These are phyloP conservation scores for Galagoides demidoff DNA, from an alignment of 2,797 vertebrate genomes.

Conservation along the genomic window DNA sequence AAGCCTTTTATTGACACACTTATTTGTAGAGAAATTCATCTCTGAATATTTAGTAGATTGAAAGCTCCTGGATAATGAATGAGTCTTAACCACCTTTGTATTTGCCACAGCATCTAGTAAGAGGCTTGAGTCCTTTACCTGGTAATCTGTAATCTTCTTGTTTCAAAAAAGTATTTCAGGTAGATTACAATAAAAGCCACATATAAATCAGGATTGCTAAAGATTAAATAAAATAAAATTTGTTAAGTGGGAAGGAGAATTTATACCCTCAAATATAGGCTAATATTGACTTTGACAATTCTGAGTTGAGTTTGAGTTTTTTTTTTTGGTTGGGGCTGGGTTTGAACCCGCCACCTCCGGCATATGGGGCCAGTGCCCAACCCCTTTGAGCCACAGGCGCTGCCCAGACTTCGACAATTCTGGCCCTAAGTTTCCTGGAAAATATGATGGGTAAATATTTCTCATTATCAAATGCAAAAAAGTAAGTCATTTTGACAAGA, in stretches of 20 bases:
- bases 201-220: neutral
- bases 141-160: slow-evolving; percentile 31
- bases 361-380: too few species aligned
- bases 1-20: neutral
- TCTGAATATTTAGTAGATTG: slow-evolving; percentile 22
- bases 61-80: neutral
- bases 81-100: neutral
- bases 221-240: slow-evolving; percentile 59
- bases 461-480: slow-evolving; percentile 52
- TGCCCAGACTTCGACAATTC: slow-evolving; percentile 33
- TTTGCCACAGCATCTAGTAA: neutral
- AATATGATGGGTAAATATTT: slow-evolving; percentile 59
- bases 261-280: neutral
- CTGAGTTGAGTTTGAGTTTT: neutral
- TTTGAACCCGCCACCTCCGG: too few species aligned
- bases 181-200: neutral
- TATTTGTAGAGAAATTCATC: slow-evolving; percentile 42
- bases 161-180: neutral
- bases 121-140: neutral
- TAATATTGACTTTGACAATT: slow-evolving; percentile 51
- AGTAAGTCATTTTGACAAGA: slow-evolving; percentile 42
- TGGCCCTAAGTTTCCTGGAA: slow-evolving; percentile 31
- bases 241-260: slow-evolving; percentile 6
- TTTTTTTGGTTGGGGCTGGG: too few species aligned
- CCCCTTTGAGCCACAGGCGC: too few species aligned